Evolutionary conservation across 1,140 invertebrate genomes (phyloP), one percentile per base, ranked within the genome.

Genomic region (Lithobius niger): DNA sequence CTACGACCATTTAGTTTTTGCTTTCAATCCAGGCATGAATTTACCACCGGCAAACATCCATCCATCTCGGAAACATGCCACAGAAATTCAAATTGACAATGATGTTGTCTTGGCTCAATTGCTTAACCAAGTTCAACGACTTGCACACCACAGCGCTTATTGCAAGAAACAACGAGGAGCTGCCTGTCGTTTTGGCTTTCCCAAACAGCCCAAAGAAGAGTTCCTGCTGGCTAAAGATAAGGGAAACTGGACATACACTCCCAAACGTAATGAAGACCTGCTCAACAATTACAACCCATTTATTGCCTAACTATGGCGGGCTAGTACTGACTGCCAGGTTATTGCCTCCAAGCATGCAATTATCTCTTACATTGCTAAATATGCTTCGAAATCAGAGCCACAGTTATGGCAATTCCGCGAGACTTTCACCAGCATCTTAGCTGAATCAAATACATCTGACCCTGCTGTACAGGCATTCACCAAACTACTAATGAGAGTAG

Each of bases 301-400:
- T 21, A 22, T 47, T 21, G 15, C 22, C 22, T 6, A 47, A 47
- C 10, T 15, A 10, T 47, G 44, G 44, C 15, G 44, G 6, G 44
- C 15, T 47, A 47, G 22, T 21, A 47, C 44, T 18, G 44, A 47
- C 22, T 47, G 44, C n/a, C n/a, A n/a, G n/a, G n/a, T n/a, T n/a
- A n/a, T n/a, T n/a, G n/a, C n/a, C n/a, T n/a, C n/a, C n/a, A n/a
- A n/a, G n/a, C n/a, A n/a, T n/a, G n/a, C n/a, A n/a, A n/a, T n/a
- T n/a, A n/a, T n/a, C n/a, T n/a, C 22, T 47, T 18, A 18, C 31
- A 47, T 47, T 10, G 10, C 44, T 18, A 47, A 13, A 21, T 47
- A 47, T 22, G 44, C 44, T 15, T 10, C 10, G 6, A 47, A 47
- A 21, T 22, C 6, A 15, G 15, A 47, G 22, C 44, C 44, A 13